Conservation (phyloP, 1,140 invertebrate genomes). For the Brachystomella parvula region DNA sequence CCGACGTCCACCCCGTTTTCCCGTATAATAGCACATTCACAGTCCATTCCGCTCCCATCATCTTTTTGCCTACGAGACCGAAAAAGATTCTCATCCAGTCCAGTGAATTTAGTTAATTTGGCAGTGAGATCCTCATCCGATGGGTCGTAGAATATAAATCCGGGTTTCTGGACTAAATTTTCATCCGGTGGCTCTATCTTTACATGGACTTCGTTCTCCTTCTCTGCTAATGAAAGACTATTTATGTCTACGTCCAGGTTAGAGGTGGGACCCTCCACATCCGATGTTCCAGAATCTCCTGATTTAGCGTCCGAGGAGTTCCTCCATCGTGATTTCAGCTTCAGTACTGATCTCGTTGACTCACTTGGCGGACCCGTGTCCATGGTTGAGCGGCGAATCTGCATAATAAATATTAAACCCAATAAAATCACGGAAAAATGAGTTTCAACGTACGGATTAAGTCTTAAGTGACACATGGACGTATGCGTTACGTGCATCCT, state of each 20-base stretch:
- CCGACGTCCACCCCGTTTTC: constrained; percentile 79
- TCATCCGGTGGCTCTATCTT: neutral
- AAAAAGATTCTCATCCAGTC: constrained; percentile 77
- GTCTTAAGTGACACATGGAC: too few relatives aligned
- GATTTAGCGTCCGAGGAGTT: constrained; percentile 68
- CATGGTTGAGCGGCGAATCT: too few relatives aligned
- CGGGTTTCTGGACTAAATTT: constrained; percentile 23
- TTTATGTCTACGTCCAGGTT: constrained; percentile 7
- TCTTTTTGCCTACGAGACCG: constrained; percentile 59
- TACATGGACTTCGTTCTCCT: neutral
- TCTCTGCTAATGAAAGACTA: neutral
- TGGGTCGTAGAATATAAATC: constrained; percentile 23
- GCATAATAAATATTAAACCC: too few relatives aligned
- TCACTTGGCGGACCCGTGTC: neutral
- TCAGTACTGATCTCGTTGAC: constrained; percentile 51
- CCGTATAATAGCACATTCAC: constrained; percentile 84
- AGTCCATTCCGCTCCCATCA: constrained; percentile 87
- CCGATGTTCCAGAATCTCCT: constrained; percentile 19
- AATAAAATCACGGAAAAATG: too few relatives aligned
- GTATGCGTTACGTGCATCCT: too few relatives aligned
- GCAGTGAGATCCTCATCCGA: constrained; percentile 54
- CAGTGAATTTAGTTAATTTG: constrained; percentile 66
- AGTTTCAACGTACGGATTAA: too few relatives aligned
- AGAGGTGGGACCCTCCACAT: neutral
- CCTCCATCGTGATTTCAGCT: constrained; percentile 78